Base-by-base conservation (phyloP, 2,888 invertebrate species). In the Caenorhabditis imperialis region DNA sequence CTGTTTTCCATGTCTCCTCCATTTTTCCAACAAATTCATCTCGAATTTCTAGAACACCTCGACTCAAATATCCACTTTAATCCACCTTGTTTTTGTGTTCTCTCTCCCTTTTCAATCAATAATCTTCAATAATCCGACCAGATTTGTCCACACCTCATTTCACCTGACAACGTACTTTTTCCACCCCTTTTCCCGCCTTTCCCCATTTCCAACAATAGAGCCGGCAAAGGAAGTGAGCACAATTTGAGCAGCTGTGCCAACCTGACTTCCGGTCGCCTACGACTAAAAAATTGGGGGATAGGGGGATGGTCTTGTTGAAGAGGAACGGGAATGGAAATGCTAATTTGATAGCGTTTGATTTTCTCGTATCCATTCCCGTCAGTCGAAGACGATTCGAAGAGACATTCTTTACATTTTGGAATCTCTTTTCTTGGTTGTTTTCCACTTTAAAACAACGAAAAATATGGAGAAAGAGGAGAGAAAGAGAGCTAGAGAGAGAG, bases 161-260 rank as follows among this genome's bases (percentile, higher is more conserved):
- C 38, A 4, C 6, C 30, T 30, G 30, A 30, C 6, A 6, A 30
- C 6, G 30, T 30, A 30, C 30, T 30, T 30, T 6, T 30, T 14
- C 25, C 10, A 30, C 27, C 14, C 30, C 18, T 16, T 27, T 33
- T 10, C 18, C 12, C 33, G 20, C 8, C 16, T 37, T 12, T 18
- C 18, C 8, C 20, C 44, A 61, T 48, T 35, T 50, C 65, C 22
- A 55, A 65, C 65, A 65, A 65, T 65, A 57, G 65, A 12, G 7
- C 48, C 51, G 42, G 42, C 63, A 47, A 53, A 47, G 65, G 65
- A 65, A 65, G 65, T 65, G 65, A 65, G 65, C 65, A 57, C 65
- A 65, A 65, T 65, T 65, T 65, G 65, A 65, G 65, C 65, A 65
- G 65, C 65, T 65, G 65, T 57, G 65, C 57, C 65, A 55, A 65